Conservation (phyloP, 2,888 invertebrate genomes). For the Hermodice carunculata region DNA sequence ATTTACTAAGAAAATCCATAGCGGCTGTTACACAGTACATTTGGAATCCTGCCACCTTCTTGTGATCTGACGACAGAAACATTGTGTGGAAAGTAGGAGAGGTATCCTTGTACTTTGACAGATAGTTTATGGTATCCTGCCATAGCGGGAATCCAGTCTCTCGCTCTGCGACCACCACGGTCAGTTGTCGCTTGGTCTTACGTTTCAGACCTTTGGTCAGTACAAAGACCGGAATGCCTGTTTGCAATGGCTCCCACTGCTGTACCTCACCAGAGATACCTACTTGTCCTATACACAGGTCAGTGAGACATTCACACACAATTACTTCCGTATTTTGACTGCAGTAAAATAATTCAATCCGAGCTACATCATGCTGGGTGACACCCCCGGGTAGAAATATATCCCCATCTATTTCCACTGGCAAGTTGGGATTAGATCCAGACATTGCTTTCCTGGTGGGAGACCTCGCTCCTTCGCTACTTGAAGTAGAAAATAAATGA, state of each 20-base stretch:
- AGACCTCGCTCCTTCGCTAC: conserved; percentile 4
- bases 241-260: conserved; percentile 22
- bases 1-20: conserved; percentile 21
- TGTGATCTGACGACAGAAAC: conserved; percentile 22
- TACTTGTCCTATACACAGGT: conserved; percentile 2
- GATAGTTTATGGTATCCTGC: conserved; percentile 35
- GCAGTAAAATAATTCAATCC: conserved; percentile 19
- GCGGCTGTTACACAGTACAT: conserved; percentile 22
- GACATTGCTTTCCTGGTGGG: too few species aligned
- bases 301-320: conserved; percentile 15
- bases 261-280: neutral
- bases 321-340: conserved; percentile 17
- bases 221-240: conserved; percentile 35
- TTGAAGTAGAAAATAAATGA: too few species aligned
- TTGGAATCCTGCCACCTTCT: conserved; percentile 20
- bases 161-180: conserved; percentile 29
- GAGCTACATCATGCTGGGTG: conserved; percentile 9
- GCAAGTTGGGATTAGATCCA: neutral
- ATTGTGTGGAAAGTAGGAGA: conserved; percentile 13
- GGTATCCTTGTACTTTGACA: conserved; percentile 23
- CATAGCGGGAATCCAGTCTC: conserved; percentile 39
- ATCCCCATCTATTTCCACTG: conserved; percentile 1
- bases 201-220: conserved; percentile 33
- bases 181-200: conserved; percentile 18
- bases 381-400: conserved; percentile 10